Evolutionary conservation across 2,888 invertebrate genomes (phyloP).

Genomic region (Deilephila porcellus): DNA sequence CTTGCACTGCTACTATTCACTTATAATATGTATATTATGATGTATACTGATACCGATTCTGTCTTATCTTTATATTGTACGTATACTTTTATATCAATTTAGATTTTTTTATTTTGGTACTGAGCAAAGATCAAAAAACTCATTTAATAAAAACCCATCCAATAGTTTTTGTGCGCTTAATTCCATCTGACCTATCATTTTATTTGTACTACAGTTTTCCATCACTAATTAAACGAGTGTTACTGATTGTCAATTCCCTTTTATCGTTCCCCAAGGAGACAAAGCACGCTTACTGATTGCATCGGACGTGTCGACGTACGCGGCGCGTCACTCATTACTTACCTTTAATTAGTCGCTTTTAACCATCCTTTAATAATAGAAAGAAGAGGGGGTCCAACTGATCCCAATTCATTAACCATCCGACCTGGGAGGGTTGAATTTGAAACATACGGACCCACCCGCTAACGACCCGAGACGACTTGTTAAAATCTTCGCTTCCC

Average conservation of each 20-base stretch:
- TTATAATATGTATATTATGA: too few species aligned
- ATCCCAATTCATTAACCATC: slow-evolving; percentile 54
- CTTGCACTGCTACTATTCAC: too few species aligned
- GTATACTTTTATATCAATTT: too few species aligned
- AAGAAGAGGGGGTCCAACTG: slow-evolving; percentile 35
- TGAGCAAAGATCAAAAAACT: too few species aligned
- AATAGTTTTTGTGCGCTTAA: too few species aligned
- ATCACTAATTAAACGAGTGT: not conserved
- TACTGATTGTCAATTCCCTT: slow-evolving; percentile 9
- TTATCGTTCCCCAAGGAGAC: slow-evolving; percentile 8
- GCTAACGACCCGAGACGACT: slow-evolving; percentile 27
- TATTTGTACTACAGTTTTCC: not conserved
- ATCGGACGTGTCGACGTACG: slow-evolving; percentile 43
- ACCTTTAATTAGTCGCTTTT: slow-evolving; percentile 39
- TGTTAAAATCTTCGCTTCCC: slow-evolving; percentile 39
- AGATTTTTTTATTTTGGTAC: too few species aligned
- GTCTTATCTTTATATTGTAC: too few species aligned
- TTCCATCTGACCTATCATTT: not conserved
- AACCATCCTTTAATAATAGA: slow-evolving; percentile 53
- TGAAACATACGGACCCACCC: slow-evolving; percentile 1
- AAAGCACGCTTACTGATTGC: not conserved
- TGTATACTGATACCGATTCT: too few species aligned
- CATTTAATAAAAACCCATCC: too few species aligned
- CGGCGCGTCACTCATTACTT: slow-evolving; percentile 26
- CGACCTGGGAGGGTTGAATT: slow-evolving; percentile 7